Evolutionary conservation across 2,888 invertebrate genomes (phyloP), one percentile per base, ranked within the genome.

Genomic region (Metellina segmentata): DNA sequence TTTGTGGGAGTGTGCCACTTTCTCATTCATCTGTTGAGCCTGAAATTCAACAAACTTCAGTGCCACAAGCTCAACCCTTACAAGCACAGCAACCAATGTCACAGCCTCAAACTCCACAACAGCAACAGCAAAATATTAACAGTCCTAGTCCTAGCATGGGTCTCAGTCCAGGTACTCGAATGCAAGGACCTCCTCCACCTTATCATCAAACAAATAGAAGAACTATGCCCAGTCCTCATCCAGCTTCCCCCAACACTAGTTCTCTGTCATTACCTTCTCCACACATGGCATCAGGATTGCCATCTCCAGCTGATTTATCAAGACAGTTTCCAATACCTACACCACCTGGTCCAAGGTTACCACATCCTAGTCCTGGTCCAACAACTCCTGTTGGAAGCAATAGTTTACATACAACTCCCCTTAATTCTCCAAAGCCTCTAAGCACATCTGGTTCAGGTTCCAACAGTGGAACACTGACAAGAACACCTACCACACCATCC

Each of bases 111-210:
- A 91, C 92, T 91, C 85, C 93, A 82, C 85, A 92, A 86, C 89
- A 93, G 89, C 93, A 91, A 88, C 78, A 81, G 51, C 82, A 82
- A 88, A 19, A 92, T 75, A 34, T 94, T 86, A 93, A 92, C 90
- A 94, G 94, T 78, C 94, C 94, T 71, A 94, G 93, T 93, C 94
- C 94, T 53, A 93, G 89, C 61, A 93, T 94, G 92, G 93, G 94
- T n/a, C 93, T 93, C 53, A 94, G 94, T 87, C 94, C 94, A 48
- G 93, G 93, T 81, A 93, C 94, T 70, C 93, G 95, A 91, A 94
- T 94, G 93, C 97, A 97, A 95, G 97, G 97, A 7, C 97, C 97
- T n/a, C 97, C 97, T 34, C 97, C 97, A 16, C 97, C 97, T 71
- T 97, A 97, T 95, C 97, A 97, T 95, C 97, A 96, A 94, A 96